phyloP scores from a whole-genome alignment of 2,797 vertebrate species.

The Megaceryle alcyon region DNA sequence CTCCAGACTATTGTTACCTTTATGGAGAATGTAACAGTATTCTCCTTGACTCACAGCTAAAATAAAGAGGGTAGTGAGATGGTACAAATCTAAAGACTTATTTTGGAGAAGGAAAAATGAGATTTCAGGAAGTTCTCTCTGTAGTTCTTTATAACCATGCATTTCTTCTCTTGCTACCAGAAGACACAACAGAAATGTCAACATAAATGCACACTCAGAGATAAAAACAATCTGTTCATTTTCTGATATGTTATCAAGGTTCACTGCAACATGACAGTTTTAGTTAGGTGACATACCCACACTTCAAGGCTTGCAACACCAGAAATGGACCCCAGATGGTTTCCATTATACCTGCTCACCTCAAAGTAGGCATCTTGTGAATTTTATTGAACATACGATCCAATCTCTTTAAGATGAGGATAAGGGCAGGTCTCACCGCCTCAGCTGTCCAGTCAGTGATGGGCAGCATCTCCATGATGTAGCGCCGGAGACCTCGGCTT shows the following conservation, averaged over 20 bases:
- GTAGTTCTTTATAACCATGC: neutral
- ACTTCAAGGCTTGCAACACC: constrained; percentile 67
- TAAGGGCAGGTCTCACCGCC: constrained; percentile 95
- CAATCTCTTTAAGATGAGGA: constrained; percentile 97
- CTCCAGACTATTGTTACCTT: neutral
- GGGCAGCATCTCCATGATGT: constrained; percentile 98
- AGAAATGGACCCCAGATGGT: constrained; percentile 51
- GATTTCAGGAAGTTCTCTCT: neutral
- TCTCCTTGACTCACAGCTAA: neutral
- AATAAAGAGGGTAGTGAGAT: neutral
- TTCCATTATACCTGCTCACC: constrained; percentile 83
- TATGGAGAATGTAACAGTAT: neutral
- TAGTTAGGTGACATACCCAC: constrained; percentile 51
- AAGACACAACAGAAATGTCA: constrained; percentile 13
- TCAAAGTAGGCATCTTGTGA: constrained; percentile 99
- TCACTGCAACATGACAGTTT: neutral
- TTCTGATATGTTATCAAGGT: neutral
- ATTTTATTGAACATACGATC: constrained; percentile 99
- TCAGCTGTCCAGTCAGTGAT: constrained; percentile 98
- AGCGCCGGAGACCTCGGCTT: constrained; percentile 92
- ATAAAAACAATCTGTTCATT: neutral
- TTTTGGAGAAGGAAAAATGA: neutral
- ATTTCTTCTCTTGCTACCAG: constrained; percentile 40
- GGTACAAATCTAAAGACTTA: neutral
- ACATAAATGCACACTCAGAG: constrained; percentile 23